These are phyloP conservation scores for Chaetorhynchus papuensis DNA, from an alignment of 2,113 vertebrate species.

Conservation along the genomic window DNA sequence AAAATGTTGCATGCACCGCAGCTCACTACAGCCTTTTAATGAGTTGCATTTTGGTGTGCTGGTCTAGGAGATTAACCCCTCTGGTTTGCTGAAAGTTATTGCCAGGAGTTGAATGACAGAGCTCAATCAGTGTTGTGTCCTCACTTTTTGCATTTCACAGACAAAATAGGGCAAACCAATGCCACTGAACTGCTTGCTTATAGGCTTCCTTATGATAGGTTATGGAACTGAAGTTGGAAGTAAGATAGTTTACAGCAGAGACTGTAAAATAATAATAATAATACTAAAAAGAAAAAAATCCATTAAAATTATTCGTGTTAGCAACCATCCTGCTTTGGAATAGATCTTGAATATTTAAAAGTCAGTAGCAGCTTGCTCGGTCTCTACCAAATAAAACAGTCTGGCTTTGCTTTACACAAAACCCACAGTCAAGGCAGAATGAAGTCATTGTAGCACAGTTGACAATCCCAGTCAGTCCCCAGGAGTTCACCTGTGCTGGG, in stretches of 20 bases:
- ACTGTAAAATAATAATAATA: background rate
- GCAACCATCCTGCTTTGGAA: background rate
- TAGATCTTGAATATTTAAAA: slow-evolving; percentile 18
- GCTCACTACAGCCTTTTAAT: background rate
- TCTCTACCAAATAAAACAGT: slow-evolving; percentile 33
- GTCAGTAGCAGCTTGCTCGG: background rate
- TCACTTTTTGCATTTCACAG: background rate
- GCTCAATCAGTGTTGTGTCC: background rate
- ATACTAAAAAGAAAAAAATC: background rate
- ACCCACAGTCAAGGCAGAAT: slow-evolving; percentile 1
- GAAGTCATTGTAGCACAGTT: background rate
- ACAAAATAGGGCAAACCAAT: background rate
- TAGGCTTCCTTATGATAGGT: background rate
- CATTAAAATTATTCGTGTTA: background rate
- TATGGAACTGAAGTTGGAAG: background rate
- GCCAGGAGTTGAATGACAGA: background rate
- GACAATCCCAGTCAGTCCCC: background rate
- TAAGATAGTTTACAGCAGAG: background rate
- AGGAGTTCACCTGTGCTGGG: background rate
- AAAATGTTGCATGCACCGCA: background rate
- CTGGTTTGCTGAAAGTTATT: background rate
- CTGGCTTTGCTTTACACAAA: slow-evolving; percentile 37
- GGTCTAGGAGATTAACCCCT: background rate
- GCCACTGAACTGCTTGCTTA: background rate
- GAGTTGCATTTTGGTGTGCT: background rate